Base-by-base conservation (phyloP, 2,113 vertebrate species). In the Scophthalmus maximus region DNA sequence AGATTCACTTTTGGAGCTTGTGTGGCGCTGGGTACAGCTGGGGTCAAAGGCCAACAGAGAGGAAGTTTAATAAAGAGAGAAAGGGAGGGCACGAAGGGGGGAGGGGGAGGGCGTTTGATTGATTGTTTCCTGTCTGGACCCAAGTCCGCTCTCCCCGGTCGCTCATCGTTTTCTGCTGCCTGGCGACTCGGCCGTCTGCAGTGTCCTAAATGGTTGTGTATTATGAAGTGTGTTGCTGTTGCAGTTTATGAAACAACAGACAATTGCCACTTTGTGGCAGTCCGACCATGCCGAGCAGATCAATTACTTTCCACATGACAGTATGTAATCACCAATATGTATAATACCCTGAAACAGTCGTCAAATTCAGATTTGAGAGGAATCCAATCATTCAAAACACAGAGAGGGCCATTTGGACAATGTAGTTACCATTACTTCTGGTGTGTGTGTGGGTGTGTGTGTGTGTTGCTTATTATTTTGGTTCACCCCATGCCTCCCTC, bases 61-160 rank as follows among this genome's bases (percentile, higher is more conserved):
- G 89, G 85, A 92, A 87, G 90, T 90, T 86, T 88, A 87, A 87
- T 89, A 87, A 84, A 84, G 82, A 81, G 59, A 73, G 73, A 84
- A 60, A 76, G 63, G 74, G 56, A 67, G 76, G 69, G 66, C n/a
- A n/a, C n/a, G 1, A 38, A 50, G 38, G 59, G 51, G 50, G n/a
- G 46, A 34, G 1, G 40, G 36, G 56, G 27, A 71, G 30, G 30
- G 47, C 2, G 9, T 63, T 63, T 88, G 88, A 90, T 86, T 79
- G 87, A 91, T 89, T 85, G 68, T 75, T 92, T 91, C 89, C 89
- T 87, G 85, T 91, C 87, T 68, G 53, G 71, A 55, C 60, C 60
- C 57, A 50, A 29, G 55, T 64, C 62, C 22, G 67, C 53, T 78
- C 29, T 59, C 73, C 72, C 51, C 23, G 11, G 55, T 64, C 68